Base-by-base conservation (phyloP, 2,888 invertebrate genomes). In the Zygogramma bicolorata region DNA sequence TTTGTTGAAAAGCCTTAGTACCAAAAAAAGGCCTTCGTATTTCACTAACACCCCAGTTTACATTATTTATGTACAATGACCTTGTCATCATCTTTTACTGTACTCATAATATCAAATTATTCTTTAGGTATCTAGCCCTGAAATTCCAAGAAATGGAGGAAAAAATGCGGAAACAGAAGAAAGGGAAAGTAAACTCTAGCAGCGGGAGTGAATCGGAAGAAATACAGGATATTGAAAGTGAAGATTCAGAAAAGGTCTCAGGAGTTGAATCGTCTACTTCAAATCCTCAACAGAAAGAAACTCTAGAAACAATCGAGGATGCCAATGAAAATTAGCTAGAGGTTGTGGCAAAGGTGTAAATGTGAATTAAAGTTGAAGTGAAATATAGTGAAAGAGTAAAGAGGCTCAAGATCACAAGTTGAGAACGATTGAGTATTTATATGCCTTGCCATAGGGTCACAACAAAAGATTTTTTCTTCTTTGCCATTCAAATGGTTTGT, bases 101-200 rank as follows among this genome's bases (percentile, higher is more conserved):
- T n/a, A n/a, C n/a, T n/a, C n/a, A n/a, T n/a, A n/a, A n/a, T n/a
- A n/a, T n/a, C n/a, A n/a, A n/a, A n/a, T n/a, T n/a, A n/a, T n/a
- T n/a, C n/a, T n/a, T n/a, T n/a, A 93, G 94, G 87, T 95, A 95
- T 84, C 88, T 96, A 63, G 94, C 94, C 10, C 87, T 94, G 70
- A 95, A 95, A 85, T 96, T 95, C 84, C 92, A 94, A 88, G 95
- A 96, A 87, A 94, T 95, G 93, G 95, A 95, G 86, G 93, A 93
- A 77, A 93, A 94, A 86, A 91, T 94, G 87, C 91, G 90, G 70
- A 91, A 92, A 82, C 90, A 91, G 79, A 93, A 93, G 78, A 91
- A 92, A 77, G 85, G 85, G 77, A 91, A 90, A 80, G 80, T 78
- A 27, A 80, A 80, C 6, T 34, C 82, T 66, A 85, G 82, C 76